Conservation (phyloP, 2,888 invertebrate genomes). For the Nymphalis polychloros region DNA sequence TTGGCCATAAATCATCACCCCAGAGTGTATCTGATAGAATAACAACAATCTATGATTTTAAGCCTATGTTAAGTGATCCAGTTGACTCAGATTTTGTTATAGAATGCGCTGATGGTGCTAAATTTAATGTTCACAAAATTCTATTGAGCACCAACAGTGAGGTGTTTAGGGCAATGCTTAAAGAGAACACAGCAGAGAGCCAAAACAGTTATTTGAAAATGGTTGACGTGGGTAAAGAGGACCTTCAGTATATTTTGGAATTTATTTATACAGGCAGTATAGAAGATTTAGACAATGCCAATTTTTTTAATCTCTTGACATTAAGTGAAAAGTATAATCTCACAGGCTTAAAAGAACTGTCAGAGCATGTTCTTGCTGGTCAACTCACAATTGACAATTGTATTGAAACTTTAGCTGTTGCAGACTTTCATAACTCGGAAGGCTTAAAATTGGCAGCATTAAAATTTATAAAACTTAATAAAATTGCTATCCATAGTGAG, state of each 20-base stretch:
- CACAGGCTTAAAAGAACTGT: constrained; percentile 58
- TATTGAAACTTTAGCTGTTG: constrained; percentile 60
- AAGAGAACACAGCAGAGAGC: constrained; percentile 70
- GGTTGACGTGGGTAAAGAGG: constrained; percentile 62
- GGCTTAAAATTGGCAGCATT: constrained; percentile 57
- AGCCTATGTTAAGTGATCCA: constrained; percentile 59
- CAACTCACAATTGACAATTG: constrained; percentile 62
- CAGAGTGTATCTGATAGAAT: constrained; percentile 30
- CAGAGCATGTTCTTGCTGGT: constrained; percentile 56
- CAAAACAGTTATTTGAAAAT: constrained; percentile 65
- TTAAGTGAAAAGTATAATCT: constrained; percentile 68
- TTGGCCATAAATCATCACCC: constrained; percentile 36
- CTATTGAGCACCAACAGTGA: constrained; percentile 66
- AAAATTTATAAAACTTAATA: constrained; percentile 66
- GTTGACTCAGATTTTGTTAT: constrained; percentile 68
- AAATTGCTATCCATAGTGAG: constrained; percentile 49
- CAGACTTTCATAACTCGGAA: constrained; percentile 66
- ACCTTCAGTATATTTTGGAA: constrained; percentile 60
- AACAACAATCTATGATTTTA: constrained; percentile 54
- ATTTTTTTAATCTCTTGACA: constrained; percentile 61
- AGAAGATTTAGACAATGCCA: constrained; percentile 55
- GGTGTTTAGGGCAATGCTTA: constrained; percentile 75
- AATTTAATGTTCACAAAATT: constrained; percentile 65
- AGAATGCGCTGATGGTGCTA: constrained; percentile 64
- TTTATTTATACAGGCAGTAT: constrained; percentile 70